A percentile compares a stretch with the other conserved stretches of the same genome.
phyloP scores from a whole-genome alignment of 2,113 vertebrate species.

The Tupaia chinensis region DNA sequence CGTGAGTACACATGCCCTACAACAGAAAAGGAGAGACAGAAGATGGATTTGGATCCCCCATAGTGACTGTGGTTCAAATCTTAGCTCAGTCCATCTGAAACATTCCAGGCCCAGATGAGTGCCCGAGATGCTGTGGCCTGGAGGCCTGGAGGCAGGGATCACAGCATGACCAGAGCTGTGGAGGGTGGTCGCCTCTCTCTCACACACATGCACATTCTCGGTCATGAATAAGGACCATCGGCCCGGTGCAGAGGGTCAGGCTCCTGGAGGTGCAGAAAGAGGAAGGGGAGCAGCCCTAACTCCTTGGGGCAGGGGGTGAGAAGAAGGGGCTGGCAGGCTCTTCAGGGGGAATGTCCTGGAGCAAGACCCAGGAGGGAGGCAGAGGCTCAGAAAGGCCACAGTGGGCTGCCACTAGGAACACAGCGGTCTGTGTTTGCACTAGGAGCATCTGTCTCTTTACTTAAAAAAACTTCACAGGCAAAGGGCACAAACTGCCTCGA shows the following conservation, averaged over 20 bases:
- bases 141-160: too few species aligned
- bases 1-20: too few species aligned
- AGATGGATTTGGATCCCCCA: too few species aligned
- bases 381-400: neutral
- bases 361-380: neutral
- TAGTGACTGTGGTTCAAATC: too few species aligned
- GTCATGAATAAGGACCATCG: neutral
- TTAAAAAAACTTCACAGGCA: conserved; percentile 17
- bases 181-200: too few species aligned
- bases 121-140: too few species aligned
- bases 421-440: neutral
- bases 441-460: neutral
- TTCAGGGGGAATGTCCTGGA: neutral
- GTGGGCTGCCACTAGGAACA: neutral
- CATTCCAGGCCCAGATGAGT: too few species aligned
- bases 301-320: neutral
- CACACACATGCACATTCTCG: too few species aligned
- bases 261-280: neutral
- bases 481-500: conserved; percentile 24
- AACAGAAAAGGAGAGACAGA: too few species aligned
- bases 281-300: neutral
- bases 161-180: too few species aligned
- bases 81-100: too few species aligned
- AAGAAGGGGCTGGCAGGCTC: neutral
- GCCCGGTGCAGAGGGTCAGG: neutral